A percentile compares a stretch with the other conserved stretches of the same genome.
Evolutionary conservation across 2,113 vertebrate species (phyloP).

Genomic region (Pachypanchax playfairii): DNA sequence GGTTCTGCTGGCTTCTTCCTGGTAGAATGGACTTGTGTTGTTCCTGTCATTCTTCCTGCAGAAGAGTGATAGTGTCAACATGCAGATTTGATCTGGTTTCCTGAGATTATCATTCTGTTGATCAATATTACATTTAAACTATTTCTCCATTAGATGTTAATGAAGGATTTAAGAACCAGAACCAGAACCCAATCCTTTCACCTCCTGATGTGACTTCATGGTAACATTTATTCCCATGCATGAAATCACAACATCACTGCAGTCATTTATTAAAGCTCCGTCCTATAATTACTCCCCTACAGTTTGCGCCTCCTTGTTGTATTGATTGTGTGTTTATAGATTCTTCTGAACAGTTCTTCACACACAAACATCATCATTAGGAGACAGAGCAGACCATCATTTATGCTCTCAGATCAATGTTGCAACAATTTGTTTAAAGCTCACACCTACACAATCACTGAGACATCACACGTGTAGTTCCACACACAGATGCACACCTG

Average conservation of each 20-base stretch:
- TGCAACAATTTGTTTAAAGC: neutral
- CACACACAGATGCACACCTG: neutral
- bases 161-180: constrained; percentile 1
- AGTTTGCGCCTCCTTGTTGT: neutral
- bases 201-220: neutral
- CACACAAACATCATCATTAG: neutral
- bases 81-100: no score
- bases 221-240: neutral
- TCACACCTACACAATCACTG: constrained; percentile 4
- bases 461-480: neutral
- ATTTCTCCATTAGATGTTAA: neutral
- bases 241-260: neutral
- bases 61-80: no score
- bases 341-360: neutral
- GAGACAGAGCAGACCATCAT: neutral
- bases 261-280: neutral
- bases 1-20: no score
- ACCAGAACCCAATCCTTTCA: neutral
- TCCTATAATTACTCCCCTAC: neutral
- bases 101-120: neutral
- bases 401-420: constrained; percentile 19
- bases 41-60: no score
- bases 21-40: no score
- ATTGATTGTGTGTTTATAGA: constrained; percentile 5
- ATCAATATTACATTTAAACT: neutral